Evolutionary conservation across 2,888 invertebrate species (phyloP), one percentile per base, ranked within the genome.

Genomic region (Nyleta sp.): DNA sequence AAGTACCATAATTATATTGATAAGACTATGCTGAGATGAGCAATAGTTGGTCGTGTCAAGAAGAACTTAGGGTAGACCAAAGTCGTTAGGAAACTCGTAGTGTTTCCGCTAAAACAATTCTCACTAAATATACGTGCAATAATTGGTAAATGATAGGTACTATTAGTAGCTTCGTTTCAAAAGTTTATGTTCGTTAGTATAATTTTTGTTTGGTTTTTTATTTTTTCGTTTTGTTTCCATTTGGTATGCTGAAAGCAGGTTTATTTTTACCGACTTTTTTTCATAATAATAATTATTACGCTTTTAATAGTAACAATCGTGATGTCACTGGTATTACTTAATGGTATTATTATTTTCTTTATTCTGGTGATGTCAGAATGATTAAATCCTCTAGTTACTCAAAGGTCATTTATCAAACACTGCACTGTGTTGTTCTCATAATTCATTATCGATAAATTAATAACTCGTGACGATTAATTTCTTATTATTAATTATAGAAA

Each of bases 1-100:
- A 46, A 60, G 42, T 35, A 46, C 22, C 24, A 8, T 46, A 60
- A 60, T 60, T 44, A 35, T 20, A 31, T 22, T 59, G 59, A 59
- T 59, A 59, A 59, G 59, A 31, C 59, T 20, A 8, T 5, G 28
- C 31, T 31, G 24, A 44, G 59, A 44, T 44, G 44, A 44, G 31
- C 59, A 20, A 24, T 59, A 44, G 24, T 42, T 42, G 13, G 13
- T 40, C 57, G 40, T 8, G 4, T 24, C 18, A 44, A 44, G 59
- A 59, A 59, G 20, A 57, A 40, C 55, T 57, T 57, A n/a, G 40
- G 17, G 17, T 31, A 24, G 13, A 40, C 22, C 31, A n/a, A 55
- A 55, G 20, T 40, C 15, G n/a, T 57, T 40, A 57, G 38, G 15
- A 44, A 31, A 11, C 42, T 55, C 24, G 38, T 40, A 57, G n/a